Conservation (phyloP, 2,797 vertebrate species). For the Micrastur ruficollis region DNA sequence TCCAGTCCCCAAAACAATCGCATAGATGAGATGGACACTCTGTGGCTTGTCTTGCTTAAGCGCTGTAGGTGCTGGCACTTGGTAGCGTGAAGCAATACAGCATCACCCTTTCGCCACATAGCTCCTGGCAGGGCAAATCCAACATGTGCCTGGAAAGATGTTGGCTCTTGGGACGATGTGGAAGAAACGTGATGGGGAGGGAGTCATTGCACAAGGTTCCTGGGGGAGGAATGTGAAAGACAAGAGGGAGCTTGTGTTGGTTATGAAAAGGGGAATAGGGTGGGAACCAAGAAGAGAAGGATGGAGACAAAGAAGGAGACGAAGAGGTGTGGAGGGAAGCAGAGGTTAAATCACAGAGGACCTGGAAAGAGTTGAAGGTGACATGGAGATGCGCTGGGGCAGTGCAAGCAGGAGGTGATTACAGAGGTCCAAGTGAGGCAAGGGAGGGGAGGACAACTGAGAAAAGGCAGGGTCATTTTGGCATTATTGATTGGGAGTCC, state of each 20-base stretch:
- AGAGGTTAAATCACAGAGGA: background rate
- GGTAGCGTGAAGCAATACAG: background rate
- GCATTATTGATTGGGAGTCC: background rate
- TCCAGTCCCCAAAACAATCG: background rate
- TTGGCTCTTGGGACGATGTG: background rate
- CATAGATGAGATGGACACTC: background rate
- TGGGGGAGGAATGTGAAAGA: background rate
- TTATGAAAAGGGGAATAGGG: background rate
- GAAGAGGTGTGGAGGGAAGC: background rate
- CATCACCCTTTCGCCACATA: background rate
- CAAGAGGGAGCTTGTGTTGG: background rate
- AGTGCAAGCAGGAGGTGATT: background rate
- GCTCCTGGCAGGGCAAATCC: background rate
- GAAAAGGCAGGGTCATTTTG: background rate
- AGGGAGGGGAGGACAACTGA: background rate
- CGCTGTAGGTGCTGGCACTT: background rate
- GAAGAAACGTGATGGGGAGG: background rate
- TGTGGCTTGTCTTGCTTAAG: background rate
- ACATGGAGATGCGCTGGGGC: background rate
- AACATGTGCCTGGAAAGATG: background rate
- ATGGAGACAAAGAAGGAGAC: background rate
- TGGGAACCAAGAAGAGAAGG: background rate
- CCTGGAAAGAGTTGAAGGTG: background rate
- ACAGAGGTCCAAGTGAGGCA: background rate
- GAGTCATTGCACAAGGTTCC: background rate